Evolutionary conservation across 2,888 invertebrate species (phyloP), one percentile per base, ranked within the genome.

Genomic region (Polymixis lichenea): DNA sequence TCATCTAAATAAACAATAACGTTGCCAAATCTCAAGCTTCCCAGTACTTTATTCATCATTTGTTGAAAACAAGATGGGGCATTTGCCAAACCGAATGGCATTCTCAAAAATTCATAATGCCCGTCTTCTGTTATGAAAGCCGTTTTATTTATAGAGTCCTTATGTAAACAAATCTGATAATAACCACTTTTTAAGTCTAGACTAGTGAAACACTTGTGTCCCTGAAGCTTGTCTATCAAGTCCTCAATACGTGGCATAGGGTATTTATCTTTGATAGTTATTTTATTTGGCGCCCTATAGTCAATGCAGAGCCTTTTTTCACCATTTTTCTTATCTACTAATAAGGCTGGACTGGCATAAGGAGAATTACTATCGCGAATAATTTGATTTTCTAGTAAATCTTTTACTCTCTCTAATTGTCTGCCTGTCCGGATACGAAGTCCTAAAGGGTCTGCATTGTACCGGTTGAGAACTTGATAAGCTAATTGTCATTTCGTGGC

Each of bases 1-100:
- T 64, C 64, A 46, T 64, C 64, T 17, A 64, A 64, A 64, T 22
- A 64, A 9, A 64, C 2, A 25, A 64, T 64, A 9, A 64, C 64
- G 17, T 64, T 64, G 17, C 9, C 25, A n/a, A 64, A 46, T 25
- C 64, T 61, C 15, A 56, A 25, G 15, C 13, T 56, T 9, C 25
- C 56, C 11, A 56, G 13, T 13, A 56, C 55, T 13, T 56, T 56
- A 13, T 56, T 56, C 55, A 56, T 56, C 55, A 56, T 56, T 13
- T 56, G 25, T 25, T 43, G 61, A 38, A 61, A 61, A 61, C 61
- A 61, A 6, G 61, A 61, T 11, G 64, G 46, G 1, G 46, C 64
- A 25, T 64, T 64, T 1, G 64, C 46, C 5, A 64, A 25, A 15
- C 46, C 64, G 4, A 46, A 62, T 15, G 43, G 62, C 0, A 62